Base-by-base conservation (phyloP, 2,888 invertebrate genomes). In the Tricholauxania praeusta region DNA sequence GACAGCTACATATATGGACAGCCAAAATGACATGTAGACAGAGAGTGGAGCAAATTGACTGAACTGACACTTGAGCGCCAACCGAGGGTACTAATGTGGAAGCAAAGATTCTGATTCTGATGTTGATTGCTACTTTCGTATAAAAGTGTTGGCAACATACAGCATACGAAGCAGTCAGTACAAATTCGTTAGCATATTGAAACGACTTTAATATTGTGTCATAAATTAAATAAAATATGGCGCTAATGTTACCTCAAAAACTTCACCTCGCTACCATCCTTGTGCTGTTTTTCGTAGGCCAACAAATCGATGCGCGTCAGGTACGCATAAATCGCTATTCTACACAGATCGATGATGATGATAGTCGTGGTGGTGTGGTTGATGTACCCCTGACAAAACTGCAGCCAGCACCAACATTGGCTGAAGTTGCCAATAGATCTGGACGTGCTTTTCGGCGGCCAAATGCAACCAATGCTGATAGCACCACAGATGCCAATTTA, bases 271-370 rank as follows among this genome's bases (percentile, higher is more conserved):
- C 12, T 39, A 8, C 32, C 77, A n/a, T 52, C 73, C 63, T 68
- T 74, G 22, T 77, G 75, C 32, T 75, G 49, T 19, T 75, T 5
- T 17, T 74, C 12, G 63, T 53, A 1, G 49, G 19, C n/a, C 48
- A 12, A 22, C 15, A 53, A 28, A 72, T 72, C 17, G 79, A 82
- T 68, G 72, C 79, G 7, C 81, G 82, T 12, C 85, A 84, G 76
- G 80, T 83, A 71, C 82, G 83, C 71, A 80, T 81, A 22, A 84
- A 81, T 75, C 83, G 84, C 1, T 83, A 79, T 74, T 78, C 78
- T n/a, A 79, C 78, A 49, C 79, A 79, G 53, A 78, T 82, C 12
- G 80, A 81, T 62, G 81, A 80, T 67, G 81, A 80, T 60, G 59
- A 63, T n/a, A 67, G 39, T 47, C 71, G 49, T 48, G 47, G 47